Base-by-base conservation (phyloP, 2,797 vertebrate genomes). In the Sphenodon punctatus region DNA sequence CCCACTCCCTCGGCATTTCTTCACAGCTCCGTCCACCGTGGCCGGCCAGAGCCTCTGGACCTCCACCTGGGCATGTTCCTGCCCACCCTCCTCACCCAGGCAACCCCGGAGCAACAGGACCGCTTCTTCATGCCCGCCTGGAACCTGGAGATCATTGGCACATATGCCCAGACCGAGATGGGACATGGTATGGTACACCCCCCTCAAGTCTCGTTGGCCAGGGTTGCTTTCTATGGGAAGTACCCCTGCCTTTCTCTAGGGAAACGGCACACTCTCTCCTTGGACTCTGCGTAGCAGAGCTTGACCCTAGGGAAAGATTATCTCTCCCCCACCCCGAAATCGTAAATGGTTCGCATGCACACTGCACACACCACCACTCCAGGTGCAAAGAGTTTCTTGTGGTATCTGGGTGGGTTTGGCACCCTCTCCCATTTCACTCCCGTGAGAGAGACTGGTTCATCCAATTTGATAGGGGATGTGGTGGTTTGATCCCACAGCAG, bases 61-160 rank as follows among this genome's bases (percentile, higher is more conserved):
- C 98, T 99, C 85, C 99, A 99, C 80, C 96, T 99, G 93, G 99
- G 97, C 93, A 99, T 99, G 99, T 99, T 99, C 96, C 97, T 99
- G 92, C 98, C 98, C 89, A 99, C 98, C 36, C 96, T 99, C 85
- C 97, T 99, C 93, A 98, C 97, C 95, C 99, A 99, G 96, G 97
- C 98, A 89, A 98, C 98, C 60, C 95, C 96, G 72, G 97, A 98
- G 86, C 99, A 99, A 94, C 98, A 99, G 94, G 97, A 99, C 80
- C 96, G 95, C 75, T 97, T 98, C 98, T 99, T 99, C 98, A 98
- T 98, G 94, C 97, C 97, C 10, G 97, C 99, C 90, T 99, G 98
- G 99, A 99, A 98, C 95, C 96, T 99, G 96, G 95, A 99, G 96
- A 98, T 99, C 97, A 97, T 98, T 96, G 99, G 98, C 97, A 99